Evolutionary conservation across 2,797 vertebrate species (phyloP), one percentile per base, ranked within the genome.

Genomic region (Molossus molossus): DNA sequence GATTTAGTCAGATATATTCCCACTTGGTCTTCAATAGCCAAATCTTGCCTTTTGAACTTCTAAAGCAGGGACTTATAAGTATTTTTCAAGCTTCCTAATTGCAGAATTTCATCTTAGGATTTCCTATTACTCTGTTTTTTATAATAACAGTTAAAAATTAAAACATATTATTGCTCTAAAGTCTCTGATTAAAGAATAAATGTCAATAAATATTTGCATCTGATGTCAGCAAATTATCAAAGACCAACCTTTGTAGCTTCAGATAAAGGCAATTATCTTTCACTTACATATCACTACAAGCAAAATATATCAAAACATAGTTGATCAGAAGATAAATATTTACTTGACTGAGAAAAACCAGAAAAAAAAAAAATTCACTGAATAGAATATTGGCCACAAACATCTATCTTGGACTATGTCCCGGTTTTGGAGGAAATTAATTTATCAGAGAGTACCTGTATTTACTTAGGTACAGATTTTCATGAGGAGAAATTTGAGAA

Each of bases 351-450:
- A 33, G 12, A 9, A 58, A 90, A 81, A 65, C 0, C 20, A 90
- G 14, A 40, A 95, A 76, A 95, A 76, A 95, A 76, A 94, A 97
- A 88, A 84, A 81, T 4, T 62, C 14, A 64, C 67, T 94, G 91
- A 94, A 60, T 83, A 86, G 65, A 93, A 95, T 77, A 77, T 48
- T 95, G 62, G 33, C 25, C 77, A 58, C 87, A 91, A 84, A n/a
- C 17, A 67, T 90, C 79, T 75, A 33, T 79, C 4, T 88, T 96
- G 85, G 75, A 92, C 86, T 80, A 88, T 0, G 1, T 67, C 58
- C 91, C 96, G 48, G 27, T 94, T 92, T 85, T 25, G 29, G 55
- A 96, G 93, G 70, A 96, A 96, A 96, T 91, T 81, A 82, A 93
- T 62, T 69, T 94, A 95, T 89, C 80, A 93, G 50, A 27, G 13